Base-by-base conservation (phyloP, 2,888 invertebrate species). In the Stenodema calcarata region DNA sequence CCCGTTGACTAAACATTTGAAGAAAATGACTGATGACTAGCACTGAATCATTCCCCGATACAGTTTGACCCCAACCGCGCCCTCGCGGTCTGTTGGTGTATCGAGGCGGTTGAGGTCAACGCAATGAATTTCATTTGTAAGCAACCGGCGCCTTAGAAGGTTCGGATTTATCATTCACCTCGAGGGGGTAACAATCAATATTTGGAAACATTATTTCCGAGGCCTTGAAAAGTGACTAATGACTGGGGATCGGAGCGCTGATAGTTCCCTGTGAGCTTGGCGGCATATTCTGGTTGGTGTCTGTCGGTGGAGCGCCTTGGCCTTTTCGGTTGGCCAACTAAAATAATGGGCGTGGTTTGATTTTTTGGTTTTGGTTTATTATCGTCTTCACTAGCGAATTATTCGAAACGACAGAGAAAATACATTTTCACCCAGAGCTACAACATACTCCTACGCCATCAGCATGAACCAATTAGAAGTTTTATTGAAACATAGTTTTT, bases 221-320 rank as follows among this genome's bases (percentile, higher is more conserved):
- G 18, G 73, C 73, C 73, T 73, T 73, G 73, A 73, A 73, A 16
- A 18, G 73, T 73, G 73, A 73, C 73, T 73, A 73, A 73, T 73
- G 73, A 73, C 73, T 41, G 73, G 18, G 73, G 73, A 73, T 73
- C 12, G 30, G 73, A 73, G 35, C 73, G 18, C 18, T 73, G 30
- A 28, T 14, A 16, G 30, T 73, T 73, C 73, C n/a, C n/a, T 30
- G n/a, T 18, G 30, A 30, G 27, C 41, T 73, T 41, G 41, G 28
- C 73, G 16, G 3, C 28, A 73, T 73, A 73, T 18, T 41, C 35
- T 12, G 73, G 73, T 27, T 50, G n/a, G 70, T 12, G 27, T 9
- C 30, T 14, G 70, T 1, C 70, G 73, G 4, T 16, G 73, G 12
- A 35, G 18, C 73, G 35, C 73, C 73, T 35, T 73, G 73, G 73